Conservation (phyloP, 2,888 invertebrate genomes). For the Perizoma flavofasciatum region DNA sequence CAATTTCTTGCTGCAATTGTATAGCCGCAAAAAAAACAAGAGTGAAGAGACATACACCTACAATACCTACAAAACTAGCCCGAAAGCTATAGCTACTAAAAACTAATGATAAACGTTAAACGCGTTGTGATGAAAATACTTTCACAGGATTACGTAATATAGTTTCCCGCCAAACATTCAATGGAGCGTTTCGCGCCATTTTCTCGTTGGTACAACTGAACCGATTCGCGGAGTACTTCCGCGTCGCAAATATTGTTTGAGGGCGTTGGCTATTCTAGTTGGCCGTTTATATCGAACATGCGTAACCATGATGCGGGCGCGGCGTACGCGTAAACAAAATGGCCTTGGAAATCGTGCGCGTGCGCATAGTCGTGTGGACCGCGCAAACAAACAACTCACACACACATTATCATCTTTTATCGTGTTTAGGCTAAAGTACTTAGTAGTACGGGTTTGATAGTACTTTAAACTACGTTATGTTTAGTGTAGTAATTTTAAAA, state of each 20-base stretch:
- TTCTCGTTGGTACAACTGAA: slow-evolving; percentile 56
- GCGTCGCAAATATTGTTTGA: slow-evolving; percentile 35
- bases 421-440: slow-evolving; percentile 49
- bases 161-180: slow-evolving; percentile 76
- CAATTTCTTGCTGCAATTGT: too few species aligned
- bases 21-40: too few species aligned
- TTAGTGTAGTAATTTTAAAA: slow-evolving; percentile 33
- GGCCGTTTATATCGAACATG: slow-evolving; percentile 57
- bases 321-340: slow-evolving; percentile 74
- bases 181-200: slow-evolving; percentile 79
- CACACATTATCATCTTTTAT: slow-evolving; percentile 63
- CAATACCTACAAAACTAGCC: slow-evolving; percentile 18
- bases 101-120: slow-evolving; percentile 35
- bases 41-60: too few species aligned
- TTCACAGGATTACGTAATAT: slow-evolving; percentile 69
- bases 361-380: slow-evolving; percentile 52
- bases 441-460: slow-evolving; percentile 40
- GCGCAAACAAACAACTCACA: slow-evolving; percentile 63
- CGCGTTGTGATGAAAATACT: slow-evolving; percentile 50
- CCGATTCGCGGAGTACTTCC: slow-evolving; percentile 54
- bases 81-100: slow-evolving; percentile 35
- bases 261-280: slow-evolving; percentile 44
- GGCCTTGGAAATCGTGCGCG: slow-evolving; percentile 73
- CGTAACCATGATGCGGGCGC: slow-evolving; percentile 68
- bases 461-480: slow-evolving; percentile 39